Conservation (phyloP, 2,888 invertebrate genomes). For the Netelia melanura region DNA sequence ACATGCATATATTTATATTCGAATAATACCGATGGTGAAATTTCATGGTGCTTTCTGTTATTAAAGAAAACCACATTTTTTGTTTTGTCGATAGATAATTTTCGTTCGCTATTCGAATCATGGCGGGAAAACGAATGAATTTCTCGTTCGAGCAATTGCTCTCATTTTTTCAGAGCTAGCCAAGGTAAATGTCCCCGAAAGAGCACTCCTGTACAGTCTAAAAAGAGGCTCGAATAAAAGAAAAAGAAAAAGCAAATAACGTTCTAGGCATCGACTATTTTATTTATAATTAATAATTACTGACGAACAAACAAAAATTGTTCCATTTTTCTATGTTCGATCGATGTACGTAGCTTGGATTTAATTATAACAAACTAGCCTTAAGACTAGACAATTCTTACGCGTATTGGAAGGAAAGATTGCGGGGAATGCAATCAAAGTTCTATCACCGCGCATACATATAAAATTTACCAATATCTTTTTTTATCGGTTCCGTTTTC, state of each 20-base stretch:
- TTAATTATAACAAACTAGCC: no score
- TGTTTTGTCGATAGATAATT: slow-evolving; percentile 64
- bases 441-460: neutral
- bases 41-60: slow-evolving; percentile 71
- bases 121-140: slow-evolving; percentile 22
- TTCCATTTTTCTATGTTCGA: no score
- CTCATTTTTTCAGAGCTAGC: slow-evolving; percentile 19
- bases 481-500: neutral
- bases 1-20: slow-evolving; percentile 70
- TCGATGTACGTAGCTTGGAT: no score
- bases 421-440: neutral
- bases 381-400: neutral
- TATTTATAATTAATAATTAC: no score
- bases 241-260: slow-evolving; percentile 19
- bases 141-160: slow-evolving; percentile 30
- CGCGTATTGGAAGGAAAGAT: neutral
- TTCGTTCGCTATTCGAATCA: slow-evolving; percentile 38
- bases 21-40: slow-evolving; percentile 72
- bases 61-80: slow-evolving; percentile 67
- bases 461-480: neutral
- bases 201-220: slow-evolving; percentile 64
- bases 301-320: no score
- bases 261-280: neutral
- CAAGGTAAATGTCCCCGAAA: slow-evolving; percentile 29
- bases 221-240: slow-evolving; percentile 52